Conservation (phyloP, 2,888 invertebrate genomes). For the Trissoscelio sp. region DNA sequence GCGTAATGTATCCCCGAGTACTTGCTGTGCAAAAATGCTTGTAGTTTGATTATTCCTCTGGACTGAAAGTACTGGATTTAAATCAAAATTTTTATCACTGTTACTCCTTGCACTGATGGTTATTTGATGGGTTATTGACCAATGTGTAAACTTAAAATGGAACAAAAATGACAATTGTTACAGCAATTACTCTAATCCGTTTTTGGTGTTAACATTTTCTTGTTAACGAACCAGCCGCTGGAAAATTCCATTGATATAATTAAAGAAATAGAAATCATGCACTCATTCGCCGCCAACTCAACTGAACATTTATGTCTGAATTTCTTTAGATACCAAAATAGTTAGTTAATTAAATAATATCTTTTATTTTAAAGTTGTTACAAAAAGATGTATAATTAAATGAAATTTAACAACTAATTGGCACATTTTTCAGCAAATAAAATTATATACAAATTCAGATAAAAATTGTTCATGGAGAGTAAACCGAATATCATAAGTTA, state of each 20-base stretch:
- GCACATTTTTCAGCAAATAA: too few species aligned
- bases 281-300: conserved; percentile 11
- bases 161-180: conserved; percentile 5
- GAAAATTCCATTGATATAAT: background rate
- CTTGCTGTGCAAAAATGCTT: conserved; percentile 25
- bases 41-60: conserved; percentile 35
- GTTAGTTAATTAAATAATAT: too few species aligned
- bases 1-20: conserved; percentile 9
- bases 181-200: conserved; percentile 9
- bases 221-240: conserved; percentile 23
- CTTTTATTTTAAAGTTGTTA: too few species aligned
- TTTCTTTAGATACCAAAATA: too few species aligned
- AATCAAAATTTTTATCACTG: conserved; percentile 9
- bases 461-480: background rate
- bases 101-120: conserved; percentile 16
- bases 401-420: too few species aligned
- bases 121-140: too few species aligned
- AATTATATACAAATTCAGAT: too few species aligned
- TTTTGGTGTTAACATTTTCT: conserved; percentile 11
- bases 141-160: background rate
- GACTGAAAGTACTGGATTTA: conserved; percentile 18
- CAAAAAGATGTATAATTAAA: too few species aligned
- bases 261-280: too few species aligned
- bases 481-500: conserved; percentile 24
- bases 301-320: too few species aligned